Base-by-base conservation (phyloP, 1,140 invertebrate genomes). In the Caenorhabditis elegans region DNA sequence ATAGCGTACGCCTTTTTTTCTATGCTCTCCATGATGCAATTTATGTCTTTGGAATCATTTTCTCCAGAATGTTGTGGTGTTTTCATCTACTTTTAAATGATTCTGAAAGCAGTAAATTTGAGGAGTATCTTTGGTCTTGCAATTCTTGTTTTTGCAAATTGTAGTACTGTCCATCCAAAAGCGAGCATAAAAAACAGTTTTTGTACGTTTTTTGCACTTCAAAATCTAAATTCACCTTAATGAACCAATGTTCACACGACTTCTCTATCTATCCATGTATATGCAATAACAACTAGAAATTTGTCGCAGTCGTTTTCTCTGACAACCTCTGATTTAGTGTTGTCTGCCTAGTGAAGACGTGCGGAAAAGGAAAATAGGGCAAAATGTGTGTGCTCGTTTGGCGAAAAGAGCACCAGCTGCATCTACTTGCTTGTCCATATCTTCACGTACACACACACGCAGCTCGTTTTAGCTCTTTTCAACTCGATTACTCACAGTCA, bases 361-460 rank as follows among this genome's bases (percentile, higher is more conserved):
- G 60, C 31, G 60, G 60, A 70, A 70, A 70, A 22, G 60, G 17
- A 70, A 24, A 70, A 70, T 39, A 70, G 60, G 60, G 26, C 22
- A 24, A 70, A 70, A 70, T 70, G 60, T 39, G n/a, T n/a, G 34
- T 22, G 60, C 60, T 70, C 31, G 31, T 39, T 43, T 39, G 60
- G 17, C 28, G 34, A 70, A 70, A 70, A 70, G 34, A 70, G 60
- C 60, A 39, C 60, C 60, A 70, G 19, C 60, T 70, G 60, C 34
- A 11, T 31, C 60, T 3, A 34, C 17, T 11, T 28, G 31, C 15
- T 60, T 34, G 3, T 28, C 60, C 34, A 70, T 70, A 70, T 70
- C 60, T 70, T 70, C 60, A 70, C 60, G 60, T 70, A 70, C 60
- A 39, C 60, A 60, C 13, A n/a, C n/a, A n/a, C n/a, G n/a, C n/a